Evolutionary conservation across 1,140 invertebrate species (phyloP), one percentile per base, ranked within the genome.

Genomic region (Chymomyza costata): DNA sequence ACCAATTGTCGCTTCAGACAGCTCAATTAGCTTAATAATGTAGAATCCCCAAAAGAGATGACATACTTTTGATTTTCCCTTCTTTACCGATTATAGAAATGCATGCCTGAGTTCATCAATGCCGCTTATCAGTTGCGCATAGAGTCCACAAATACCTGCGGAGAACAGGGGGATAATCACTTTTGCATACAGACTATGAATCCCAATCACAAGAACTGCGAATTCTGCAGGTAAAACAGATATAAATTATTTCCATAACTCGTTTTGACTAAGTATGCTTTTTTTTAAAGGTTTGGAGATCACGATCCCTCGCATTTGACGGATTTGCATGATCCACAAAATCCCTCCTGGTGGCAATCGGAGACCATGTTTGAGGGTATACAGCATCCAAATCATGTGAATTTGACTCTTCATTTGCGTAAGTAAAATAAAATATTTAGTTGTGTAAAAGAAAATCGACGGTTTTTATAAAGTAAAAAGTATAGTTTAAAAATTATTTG

Each of bases 341-440:
- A 96, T 81, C 91, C 92, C 56, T 98, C 98, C 0, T 99, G 96
- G 96, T 99, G 98, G 97, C 97, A 99, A 82, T 98, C 96, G 1
- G 95, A 98, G 74, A 99, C 98, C 0, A 98, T 99, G 95, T 90
- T 90, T 59, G 95, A 99, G 67, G 93, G 91, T 10, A 93, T 98
- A 11, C 94, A 97, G 83, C 94, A 92, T 83, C 94, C 96, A 0
- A 93, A 92, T 71, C 91, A 92, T 86, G 96, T 99, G 25, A 98
- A 98, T 86, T 87, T 99, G 13, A 99, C 96, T 0, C 87, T 99
- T 6, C 89, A 93, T 82, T 89, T 99, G 46, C 90, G 96, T 97
- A 87, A 89, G 90, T 87, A 16, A 0, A 5, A 11, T 10, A 0
- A 0, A 37, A 17, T 5, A 0, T 0, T n/a, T n/a, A n/a, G n/a